Percentiles rank a stretch among this genome's conserved stretches.
These are phyloP conservation scores for rat (Rattus norvegicus) DNA, from an alignment of 2,113 vertebrate species.

Conservation along the genomic window GRCr8 NC_086028.1:13686501-13687000, in stretches of 20 bases:
- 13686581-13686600: too few species aligned
- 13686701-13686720: not conserved
- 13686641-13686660: too few species aligned
- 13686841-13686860: not conserved
- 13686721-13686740: not conserved
- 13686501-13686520: too few species aligned
- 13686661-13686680: not conserved
- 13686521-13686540: too few species aligned
- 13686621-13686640: too few species aligned
- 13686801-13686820: not conserved
- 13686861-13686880: not conserved
- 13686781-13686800: not conserved
- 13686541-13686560: too few species aligned
- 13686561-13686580: too few species aligned
- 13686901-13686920: not conserved
- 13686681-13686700: not conserved
- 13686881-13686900: not conserved
- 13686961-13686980: not conserved
- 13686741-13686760: not conserved
- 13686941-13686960: not conserved
- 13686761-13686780: not conserved
- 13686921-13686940: not conserved
- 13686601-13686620: too few species aligned
- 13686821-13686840: not conserved
- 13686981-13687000: not conserved